Evolutionary conservation across 2,888 invertebrate genomes (phyloP).

Genomic region (Temnothorax ravouxi): DNA sequence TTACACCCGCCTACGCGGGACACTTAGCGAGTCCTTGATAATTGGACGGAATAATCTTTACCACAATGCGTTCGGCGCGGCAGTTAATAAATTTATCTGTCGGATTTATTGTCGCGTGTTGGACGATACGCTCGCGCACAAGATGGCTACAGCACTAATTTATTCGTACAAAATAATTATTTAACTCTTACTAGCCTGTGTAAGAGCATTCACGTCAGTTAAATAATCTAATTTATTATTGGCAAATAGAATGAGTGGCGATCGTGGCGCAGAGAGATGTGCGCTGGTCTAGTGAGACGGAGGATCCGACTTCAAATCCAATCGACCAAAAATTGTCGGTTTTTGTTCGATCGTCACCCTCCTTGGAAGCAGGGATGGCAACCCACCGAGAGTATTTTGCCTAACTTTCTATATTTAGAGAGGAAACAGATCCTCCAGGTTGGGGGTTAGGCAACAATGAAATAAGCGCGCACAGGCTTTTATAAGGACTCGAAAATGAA

Average conservation of each 20-base stretch:
- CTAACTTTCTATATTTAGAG: no score
- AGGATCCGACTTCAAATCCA: no score
- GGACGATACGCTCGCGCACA: neutral
- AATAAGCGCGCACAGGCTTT: no score
- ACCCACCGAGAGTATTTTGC: no score
- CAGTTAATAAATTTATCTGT: conserved; percentile 62
- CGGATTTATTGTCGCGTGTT: neutral
- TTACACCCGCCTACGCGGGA: conserved; percentile 65
- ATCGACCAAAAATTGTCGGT: no score
- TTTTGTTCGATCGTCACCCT: no score
- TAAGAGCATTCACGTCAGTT: neutral
- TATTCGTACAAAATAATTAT: conserved; percentile 14
- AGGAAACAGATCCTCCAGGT: no score
- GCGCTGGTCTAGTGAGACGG: no score
- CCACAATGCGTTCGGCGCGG: conserved; percentile 54
- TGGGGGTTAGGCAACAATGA: no score
- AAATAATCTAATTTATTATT: neutral
- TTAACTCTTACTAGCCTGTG: neutral
- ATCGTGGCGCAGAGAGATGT: no score
- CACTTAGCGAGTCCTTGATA: conserved; percentile 71
- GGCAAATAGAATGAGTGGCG: neutral
- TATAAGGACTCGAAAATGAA: no score
- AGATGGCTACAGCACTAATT: neutral
- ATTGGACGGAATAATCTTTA: conserved; percentile 63
- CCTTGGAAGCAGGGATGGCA: no score